A percentile compares a stretch with the other conserved stretches of the same genome.
Evolutionary conservation across 2,888 invertebrate genomes (phyloP).

Genomic region (Sabellastarte sp.): DNA sequence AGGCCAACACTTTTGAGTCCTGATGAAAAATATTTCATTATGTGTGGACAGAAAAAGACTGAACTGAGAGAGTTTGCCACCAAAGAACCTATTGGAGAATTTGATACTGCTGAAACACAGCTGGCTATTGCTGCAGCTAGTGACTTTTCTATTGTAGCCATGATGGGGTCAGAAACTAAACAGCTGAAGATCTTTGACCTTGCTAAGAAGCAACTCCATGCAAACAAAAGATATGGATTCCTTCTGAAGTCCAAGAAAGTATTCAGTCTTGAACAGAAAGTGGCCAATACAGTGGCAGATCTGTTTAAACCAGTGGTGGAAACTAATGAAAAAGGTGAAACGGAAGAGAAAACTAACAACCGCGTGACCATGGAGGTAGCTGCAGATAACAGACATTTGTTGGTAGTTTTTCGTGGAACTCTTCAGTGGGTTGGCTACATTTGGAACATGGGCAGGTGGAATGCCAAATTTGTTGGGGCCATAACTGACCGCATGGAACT

Average conservation of each 20-base stretch:
- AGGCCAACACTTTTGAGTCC: neutral
- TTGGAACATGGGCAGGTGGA: neutral
- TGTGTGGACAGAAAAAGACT: neutral
- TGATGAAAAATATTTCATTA: neutral
- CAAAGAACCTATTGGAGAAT: neutral
- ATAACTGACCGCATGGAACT: neutral
- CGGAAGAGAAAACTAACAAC: neutral
- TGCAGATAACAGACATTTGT: neutral
- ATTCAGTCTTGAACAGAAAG: neutral
- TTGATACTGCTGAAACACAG: neutral
- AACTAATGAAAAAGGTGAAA: neutral
- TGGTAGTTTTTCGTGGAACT: neutral
- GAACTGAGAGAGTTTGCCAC: neutral
- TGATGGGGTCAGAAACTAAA: neutral
- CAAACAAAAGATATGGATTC: neutral
- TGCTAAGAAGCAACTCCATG: neutral
- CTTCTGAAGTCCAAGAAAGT: neutral
- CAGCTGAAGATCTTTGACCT: neutral
- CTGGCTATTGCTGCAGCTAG: neutral
- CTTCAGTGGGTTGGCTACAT: neutral
- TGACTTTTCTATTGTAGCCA: neutral
- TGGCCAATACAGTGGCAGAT: neutral
- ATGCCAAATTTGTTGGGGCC: neutral
- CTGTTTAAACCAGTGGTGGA: neutral
- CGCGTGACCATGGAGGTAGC: neutral